Evolutionary conservation across 2,797 vertebrate genomes (phyloP), one percentile per base, ranked within the genome.

Genomic region (Lates japonicus): DNA sequence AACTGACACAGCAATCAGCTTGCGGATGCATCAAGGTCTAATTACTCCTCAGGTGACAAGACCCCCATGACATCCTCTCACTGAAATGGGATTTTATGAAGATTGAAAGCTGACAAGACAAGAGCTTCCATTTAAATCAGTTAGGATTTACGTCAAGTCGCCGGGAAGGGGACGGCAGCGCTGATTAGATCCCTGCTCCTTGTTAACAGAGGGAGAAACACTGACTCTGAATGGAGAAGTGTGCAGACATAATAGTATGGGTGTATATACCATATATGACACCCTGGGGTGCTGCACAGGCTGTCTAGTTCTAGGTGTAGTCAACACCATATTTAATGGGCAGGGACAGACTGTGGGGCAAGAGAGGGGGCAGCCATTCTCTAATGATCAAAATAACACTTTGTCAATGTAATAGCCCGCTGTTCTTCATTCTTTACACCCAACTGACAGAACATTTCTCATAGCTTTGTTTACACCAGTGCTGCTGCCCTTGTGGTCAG

Each of bases 351-450:
- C 87, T 74, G 77, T 48, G 77, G 74, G 86, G 68, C 37, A 29
- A 75, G 72, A 52, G 76, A 64, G 61, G 69, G 69, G 67, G 60
- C 78, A 87, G 84, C 84, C 72, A 49, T 88, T 92, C 78, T 86
- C 67, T 78, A 76, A 88, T 88, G 90, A 92, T 94, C 86, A 90
- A 92, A 91, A 86, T 84, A 88, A 70, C 89, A 87, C 89, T 92
- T 86, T 90, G 88, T 93, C 92, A 93, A 60, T 54, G 80, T 91
- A 93, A 94, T 89, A 80, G 87, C 86, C 76, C 51, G 14, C 81
- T 81, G 85, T 83, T 93, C 81, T 75, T 88, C 84, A 88, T 84
- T 74, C 86, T 76, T 88, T 82, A 78, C 83, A 71, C 65, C 71
- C 75, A 52, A 35, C 71, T 76, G 84, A 80, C 87, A 74, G 80